These are phyloP conservation scores for Gobius niger DNA, from an alignment of 2,113 vertebrate genomes.

Conservation along the genomic window DNA sequence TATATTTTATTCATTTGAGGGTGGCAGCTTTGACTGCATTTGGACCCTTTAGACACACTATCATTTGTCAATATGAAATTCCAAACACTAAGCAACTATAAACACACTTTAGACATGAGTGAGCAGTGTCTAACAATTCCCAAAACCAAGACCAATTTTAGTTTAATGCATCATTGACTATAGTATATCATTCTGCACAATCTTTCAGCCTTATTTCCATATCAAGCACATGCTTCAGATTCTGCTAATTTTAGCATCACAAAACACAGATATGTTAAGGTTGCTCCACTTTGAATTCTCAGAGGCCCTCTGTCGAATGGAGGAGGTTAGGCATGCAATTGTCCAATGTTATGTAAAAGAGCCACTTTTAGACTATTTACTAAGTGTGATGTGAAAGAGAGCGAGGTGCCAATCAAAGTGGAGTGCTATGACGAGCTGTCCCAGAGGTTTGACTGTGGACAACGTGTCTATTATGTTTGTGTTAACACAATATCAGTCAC, in stretches of 20 bases:
- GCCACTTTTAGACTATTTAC: constrained; percentile 56
- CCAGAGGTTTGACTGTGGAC: constrained; percentile 29
- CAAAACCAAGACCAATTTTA: constrained; percentile 3
- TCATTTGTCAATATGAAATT: too few species aligned
- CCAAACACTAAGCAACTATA: too few species aligned
- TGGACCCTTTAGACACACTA: too few species aligned
- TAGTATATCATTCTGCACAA: constrained; percentile 8
- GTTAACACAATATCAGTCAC: constrained; percentile 54
- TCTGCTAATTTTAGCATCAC: constrained; percentile 63
- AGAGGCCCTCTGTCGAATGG: constrained; percentile 53
- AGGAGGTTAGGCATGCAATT: constrained; percentile 58
- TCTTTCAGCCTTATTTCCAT: constrained; percentile 48
- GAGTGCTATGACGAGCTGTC: constrained; percentile 50
- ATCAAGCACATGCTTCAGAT: constrained; percentile 52
- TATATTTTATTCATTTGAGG: too few species aligned
- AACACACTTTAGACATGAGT: too few species aligned
- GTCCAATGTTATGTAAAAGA: constrained; percentile 74
- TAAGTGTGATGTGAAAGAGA: constrained; percentile 57
- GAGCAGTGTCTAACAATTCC: neutral
- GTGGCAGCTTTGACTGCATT: too few species aligned
- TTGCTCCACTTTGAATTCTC: constrained; percentile 55
- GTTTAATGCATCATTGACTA: constrained; percentile 4
- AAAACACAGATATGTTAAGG: constrained; percentile 64
- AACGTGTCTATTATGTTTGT: constrained; percentile 51
- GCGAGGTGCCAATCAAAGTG: constrained; percentile 64